Conservation (phyloP, 1,140 invertebrate species). For the Dendrolimus punctatus region DNA sequence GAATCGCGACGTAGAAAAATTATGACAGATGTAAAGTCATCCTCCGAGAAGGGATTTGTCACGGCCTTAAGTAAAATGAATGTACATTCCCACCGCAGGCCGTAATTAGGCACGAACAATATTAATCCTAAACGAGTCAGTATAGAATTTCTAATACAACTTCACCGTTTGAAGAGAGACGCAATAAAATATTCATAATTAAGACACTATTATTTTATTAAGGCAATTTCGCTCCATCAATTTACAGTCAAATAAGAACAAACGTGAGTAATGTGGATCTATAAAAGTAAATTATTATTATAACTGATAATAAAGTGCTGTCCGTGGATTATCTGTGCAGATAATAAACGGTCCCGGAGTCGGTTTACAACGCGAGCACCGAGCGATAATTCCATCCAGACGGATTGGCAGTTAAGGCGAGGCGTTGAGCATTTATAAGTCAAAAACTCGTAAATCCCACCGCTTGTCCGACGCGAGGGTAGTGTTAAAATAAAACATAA, state of each 20-base stretch:
- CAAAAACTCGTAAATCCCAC: slow-evolving; percentile 60
- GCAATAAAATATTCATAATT: slow-evolving; percentile 39
- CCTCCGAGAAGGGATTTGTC: slow-evolving; percentile 44
- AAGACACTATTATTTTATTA: slow-evolving; percentile 52
- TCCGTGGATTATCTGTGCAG: slow-evolving; percentile 62
- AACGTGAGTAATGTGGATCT: slow-evolving; percentile 66
- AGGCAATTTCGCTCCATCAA: slow-evolving; percentile 51
- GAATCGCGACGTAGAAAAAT: slow-evolving; percentile 69
- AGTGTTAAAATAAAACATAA: slow-evolving; percentile 59
- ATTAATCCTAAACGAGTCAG: slow-evolving; percentile 25
- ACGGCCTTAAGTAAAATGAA: slow-evolving; percentile 50
- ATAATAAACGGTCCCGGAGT: slow-evolving; percentile 59
- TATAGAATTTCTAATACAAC: slow-evolving; percentile 27
- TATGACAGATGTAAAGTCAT: slow-evolving; percentile 61
- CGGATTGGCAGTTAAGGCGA: slow-evolving; percentile 58
- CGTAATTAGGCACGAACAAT: slow-evolving; percentile 49
- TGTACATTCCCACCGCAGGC: slow-evolving; percentile 37
- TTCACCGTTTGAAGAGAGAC: slow-evolving; percentile 11
- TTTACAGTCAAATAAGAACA: slow-evolving; percentile 64
- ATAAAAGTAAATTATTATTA: slow-evolving; percentile 71
- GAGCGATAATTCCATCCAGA: slow-evolving; percentile 53
- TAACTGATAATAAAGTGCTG: slow-evolving; percentile 70
- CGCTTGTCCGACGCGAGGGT: slow-evolving; percentile 18
- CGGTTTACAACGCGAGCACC: slow-evolving; percentile 50
- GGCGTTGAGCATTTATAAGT: slow-evolving; percentile 62